These are phyloP conservation scores for Anastatus disparis DNA, from an alignment of 1,140 invertebrate genomes.

Conservation along the genomic window DNA sequence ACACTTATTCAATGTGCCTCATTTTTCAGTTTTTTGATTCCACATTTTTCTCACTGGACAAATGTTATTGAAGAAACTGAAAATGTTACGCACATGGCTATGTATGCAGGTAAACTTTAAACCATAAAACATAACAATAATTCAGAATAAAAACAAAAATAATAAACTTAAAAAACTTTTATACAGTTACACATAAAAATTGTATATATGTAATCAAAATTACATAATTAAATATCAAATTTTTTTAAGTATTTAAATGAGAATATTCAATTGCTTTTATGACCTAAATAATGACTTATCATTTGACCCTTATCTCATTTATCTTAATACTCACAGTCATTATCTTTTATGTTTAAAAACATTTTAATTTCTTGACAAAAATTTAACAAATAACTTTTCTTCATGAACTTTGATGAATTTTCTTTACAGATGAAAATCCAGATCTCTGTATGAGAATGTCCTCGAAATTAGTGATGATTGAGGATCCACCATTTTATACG, in stretches of 20 bases:
- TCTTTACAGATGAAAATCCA: slow-evolving; percentile 58
- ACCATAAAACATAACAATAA: too few species aligned
- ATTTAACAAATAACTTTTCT: too few species aligned
- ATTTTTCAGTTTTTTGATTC: slow-evolving; percentile 69
- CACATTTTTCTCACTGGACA: slow-evolving; percentile 62
- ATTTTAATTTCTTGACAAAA: neutral
- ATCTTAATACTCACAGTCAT: neutral
- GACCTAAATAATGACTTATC: too few species aligned
- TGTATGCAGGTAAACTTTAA: slow-evolving; percentile 60
- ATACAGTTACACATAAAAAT: too few species aligned
- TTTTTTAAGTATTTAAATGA: too few species aligned
- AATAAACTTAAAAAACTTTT: too few species aligned
- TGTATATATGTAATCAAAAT: too few species aligned
- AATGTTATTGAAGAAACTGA: slow-evolving; percentile 48
- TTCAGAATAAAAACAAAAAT: too few species aligned
- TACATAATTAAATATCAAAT: too few species aligned
- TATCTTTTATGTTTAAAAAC: neutral
- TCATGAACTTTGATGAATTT: too few species aligned
- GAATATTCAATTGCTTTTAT: too few species aligned
- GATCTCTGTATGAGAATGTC: slow-evolving; percentile 55
- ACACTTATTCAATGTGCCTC: slow-evolving; percentile 69
- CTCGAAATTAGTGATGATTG: slow-evolving; percentile 48
- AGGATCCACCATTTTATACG: slow-evolving; percentile 45
- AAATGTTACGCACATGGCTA: slow-evolving; percentile 56
- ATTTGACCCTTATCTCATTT: too few species aligned